Percentiles rank a stretch among this genome's conserved stretches.
Evolutionary conservation across 1,140 invertebrate species (phyloP).

Genomic region (Melitaea cinxia): DNA sequence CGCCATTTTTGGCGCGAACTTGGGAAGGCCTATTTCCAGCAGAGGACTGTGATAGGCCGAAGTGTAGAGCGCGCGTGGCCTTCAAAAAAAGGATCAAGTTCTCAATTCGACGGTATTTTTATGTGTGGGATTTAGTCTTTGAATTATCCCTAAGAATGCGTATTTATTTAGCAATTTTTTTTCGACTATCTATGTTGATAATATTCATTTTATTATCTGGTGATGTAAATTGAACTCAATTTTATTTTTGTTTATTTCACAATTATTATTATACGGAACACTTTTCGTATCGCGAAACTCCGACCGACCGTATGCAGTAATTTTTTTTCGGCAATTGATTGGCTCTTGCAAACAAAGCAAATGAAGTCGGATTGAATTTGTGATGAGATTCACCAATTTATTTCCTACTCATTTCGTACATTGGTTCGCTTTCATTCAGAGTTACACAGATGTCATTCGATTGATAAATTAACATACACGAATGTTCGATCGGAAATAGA

Average conservation of each 20-base stretch:
- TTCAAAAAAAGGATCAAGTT: too few species aligned
- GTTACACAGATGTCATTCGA: neutral
- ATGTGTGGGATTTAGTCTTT: too few species aligned
- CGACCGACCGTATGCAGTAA: constrained; percentile 21
- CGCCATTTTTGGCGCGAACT: too few species aligned
- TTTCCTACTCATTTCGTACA: constrained; percentile 29
- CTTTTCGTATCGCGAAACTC: neutral
- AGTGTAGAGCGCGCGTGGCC: too few species aligned
- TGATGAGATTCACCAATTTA: constrained; percentile 70
- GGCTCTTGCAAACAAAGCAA: constrained; percentile 67
- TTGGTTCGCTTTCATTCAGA: constrained; percentile 8
- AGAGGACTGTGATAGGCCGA: too few species aligned
- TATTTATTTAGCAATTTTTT: too few species aligned
- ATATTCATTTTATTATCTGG: too few species aligned
- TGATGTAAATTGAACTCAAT: neutral
- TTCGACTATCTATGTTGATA: too few species aligned
- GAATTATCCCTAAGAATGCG: too few species aligned
- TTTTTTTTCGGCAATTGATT: constrained; percentile 74
- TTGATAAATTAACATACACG: neutral
- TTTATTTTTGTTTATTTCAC: neutral
- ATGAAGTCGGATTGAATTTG: constrained; percentile 69
- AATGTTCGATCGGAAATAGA: too few species aligned
- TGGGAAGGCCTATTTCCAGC: too few species aligned
- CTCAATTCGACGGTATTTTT: too few species aligned
- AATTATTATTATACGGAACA: constrained; percentile 20